Conservation (phyloP, 2,113 vertebrate genomes). For the Perca fluviatilis region DNA sequence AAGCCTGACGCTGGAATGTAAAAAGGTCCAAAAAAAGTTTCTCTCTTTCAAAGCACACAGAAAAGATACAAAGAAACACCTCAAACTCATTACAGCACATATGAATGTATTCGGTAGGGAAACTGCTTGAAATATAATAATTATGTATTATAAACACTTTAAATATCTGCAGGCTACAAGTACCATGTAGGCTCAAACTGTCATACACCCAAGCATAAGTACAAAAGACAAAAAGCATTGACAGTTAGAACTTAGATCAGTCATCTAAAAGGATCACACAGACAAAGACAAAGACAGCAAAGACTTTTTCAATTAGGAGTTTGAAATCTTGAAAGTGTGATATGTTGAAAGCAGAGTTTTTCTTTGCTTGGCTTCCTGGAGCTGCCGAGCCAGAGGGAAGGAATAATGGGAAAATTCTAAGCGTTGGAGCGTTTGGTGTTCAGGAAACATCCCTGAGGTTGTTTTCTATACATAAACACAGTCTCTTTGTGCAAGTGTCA, state of each 20-base stretch:
- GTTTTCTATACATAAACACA: conserved; percentile 64
- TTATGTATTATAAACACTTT: not conserved
- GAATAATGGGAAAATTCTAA: conserved; percentile 26
- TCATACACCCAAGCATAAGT: not conserved
- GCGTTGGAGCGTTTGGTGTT: conserved; percentile 51
- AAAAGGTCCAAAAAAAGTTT: conserved; percentile 54
- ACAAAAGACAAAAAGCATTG: conserved; percentile 17
- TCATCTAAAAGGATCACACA: conserved; percentile 27
- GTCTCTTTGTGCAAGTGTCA: conserved; percentile 38
- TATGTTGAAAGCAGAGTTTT: conserved; percentile 44
- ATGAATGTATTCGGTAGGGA: not conserved
- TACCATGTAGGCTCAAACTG: not conserved
- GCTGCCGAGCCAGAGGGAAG: conserved; percentile 50
- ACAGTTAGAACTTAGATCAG: conserved; percentile 11
- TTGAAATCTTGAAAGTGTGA: conserved; percentile 52
- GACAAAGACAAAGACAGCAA: conserved; percentile 27
- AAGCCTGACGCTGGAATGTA: conserved; percentile 22
- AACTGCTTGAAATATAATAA: not conserved
- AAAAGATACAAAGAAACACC: conserved; percentile 10
- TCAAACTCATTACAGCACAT: conserved; percentile 7
- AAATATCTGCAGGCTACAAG: conserved; percentile 1
- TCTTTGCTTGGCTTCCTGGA: conserved; percentile 38
- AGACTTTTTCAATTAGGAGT: conserved; percentile 42
- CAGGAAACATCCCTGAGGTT: conserved; percentile 60
- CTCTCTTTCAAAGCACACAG: not conserved